phyloP scores from a whole-genome alignment of 2,888 invertebrate genomes.

The Ditula angustiorana region DNA sequence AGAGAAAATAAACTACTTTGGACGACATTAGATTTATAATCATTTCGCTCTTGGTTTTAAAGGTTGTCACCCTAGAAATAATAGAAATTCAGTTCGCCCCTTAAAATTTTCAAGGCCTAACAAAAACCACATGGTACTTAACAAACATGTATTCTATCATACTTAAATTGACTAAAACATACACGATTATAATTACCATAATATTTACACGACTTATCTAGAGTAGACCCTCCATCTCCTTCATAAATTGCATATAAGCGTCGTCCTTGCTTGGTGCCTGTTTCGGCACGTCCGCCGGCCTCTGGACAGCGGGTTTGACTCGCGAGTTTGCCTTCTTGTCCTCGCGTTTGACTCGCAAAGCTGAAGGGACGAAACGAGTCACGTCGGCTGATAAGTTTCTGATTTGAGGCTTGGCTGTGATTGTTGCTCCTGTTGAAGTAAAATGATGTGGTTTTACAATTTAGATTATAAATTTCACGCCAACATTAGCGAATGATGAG shows the following conservation, averaged over 20 bases:
- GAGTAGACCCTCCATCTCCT: slow-evolving; percentile 97
- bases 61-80: too few species aligned
- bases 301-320: slow-evolving; percentile 80
- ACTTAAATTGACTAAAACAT: slow-evolving; percentile 14
- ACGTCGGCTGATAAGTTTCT: slow-evolving; percentile 97
- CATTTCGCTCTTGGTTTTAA: too few species aligned
- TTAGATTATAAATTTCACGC: too few species aligned
- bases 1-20: too few species aligned
- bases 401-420: slow-evolving; percentile 98
- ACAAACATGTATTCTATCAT: slow-evolving; percentile 31
- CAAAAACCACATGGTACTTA: slow-evolving; percentile 21
- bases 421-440: slow-evolving; percentile 88
- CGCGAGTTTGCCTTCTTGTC: slow-evolving; percentile 88
- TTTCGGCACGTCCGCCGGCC: slow-evolving; percentile 80
- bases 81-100: too few species aligned
- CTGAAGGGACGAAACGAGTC: slow-evolving; percentile 97
- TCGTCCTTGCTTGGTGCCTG: slow-evolving; percentile 94
- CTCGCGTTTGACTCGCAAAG: slow-evolving; percentile 95
- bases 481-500: too few species aligned
- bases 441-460: too few species aligned
- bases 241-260: slow-evolving; percentile 99
- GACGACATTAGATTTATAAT: too few species aligned
- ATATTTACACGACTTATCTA: slow-evolving; percentile 66
- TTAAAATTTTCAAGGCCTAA: too few species aligned
- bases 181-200: slow-evolving; percentile 21